phyloP scores from a whole-genome alignment of 2,113 vertebrate genomes.

The Tautogolabrus adspersus region DNA sequence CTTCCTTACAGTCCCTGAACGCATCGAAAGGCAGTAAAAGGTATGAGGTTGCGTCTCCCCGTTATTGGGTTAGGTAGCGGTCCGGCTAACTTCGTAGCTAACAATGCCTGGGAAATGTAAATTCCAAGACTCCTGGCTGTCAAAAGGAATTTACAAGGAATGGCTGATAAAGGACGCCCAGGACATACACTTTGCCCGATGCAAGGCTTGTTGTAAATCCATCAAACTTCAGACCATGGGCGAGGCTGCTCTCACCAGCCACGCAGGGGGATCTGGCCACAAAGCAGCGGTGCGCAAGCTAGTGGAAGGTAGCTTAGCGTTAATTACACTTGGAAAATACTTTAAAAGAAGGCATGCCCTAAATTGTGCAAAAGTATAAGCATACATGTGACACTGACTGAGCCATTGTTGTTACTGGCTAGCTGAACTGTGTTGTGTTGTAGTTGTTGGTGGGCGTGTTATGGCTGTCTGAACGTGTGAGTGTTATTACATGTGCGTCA shows the following conservation, averaged over 20 bases:
- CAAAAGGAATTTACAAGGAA: slow-evolving; percentile 70
- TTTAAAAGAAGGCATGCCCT: background rate
- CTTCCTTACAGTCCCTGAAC: background rate
- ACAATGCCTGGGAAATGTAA: slow-evolving; percentile 79
- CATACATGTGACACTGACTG: background rate
- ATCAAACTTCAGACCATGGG: slow-evolving; percentile 82
- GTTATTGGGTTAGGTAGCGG: slow-evolving; percentile 17
- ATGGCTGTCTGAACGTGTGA: background rate
- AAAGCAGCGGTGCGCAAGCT: slow-evolving; percentile 77
- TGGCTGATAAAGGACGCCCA: slow-evolving; percentile 72
- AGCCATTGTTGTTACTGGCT: no score
- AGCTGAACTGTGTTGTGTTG: background rate
- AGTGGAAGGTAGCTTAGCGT: slow-evolving; percentile 60
- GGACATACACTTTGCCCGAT: slow-evolving; percentile 76
- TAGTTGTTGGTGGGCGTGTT: background rate
- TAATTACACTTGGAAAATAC: no score
- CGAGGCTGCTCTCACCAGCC: slow-evolving; percentile 79
- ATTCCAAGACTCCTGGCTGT: slow-evolving; percentile 75
- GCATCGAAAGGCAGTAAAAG: background rate
- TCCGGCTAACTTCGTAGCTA: slow-evolving; percentile 55
- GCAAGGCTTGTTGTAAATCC: slow-evolving; percentile 74
- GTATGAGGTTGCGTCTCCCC: background rate
- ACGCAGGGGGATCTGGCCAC: slow-evolving; percentile 76
- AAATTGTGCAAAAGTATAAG: no score
- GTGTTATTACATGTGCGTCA: slow-evolving; percentile 9